Base-by-base conservation (phyloP, 2,113 vertebrate genomes). In the Chloropsis cyanopogon region DNA sequence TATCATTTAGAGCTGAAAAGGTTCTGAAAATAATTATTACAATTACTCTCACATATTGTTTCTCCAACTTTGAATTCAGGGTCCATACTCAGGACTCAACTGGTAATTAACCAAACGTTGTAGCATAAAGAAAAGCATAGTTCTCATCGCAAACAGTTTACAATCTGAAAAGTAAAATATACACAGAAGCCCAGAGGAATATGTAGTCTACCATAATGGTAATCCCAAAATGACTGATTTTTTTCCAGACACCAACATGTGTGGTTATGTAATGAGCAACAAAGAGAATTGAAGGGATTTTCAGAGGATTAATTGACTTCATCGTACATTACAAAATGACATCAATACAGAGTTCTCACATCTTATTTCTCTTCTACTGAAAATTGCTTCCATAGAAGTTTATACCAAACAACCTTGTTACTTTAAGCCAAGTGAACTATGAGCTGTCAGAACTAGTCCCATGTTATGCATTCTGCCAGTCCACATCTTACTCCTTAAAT, bases 331-430 rank as follows among this genome's bases (percentile, higher is more conserved):
- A 8, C 5, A 37, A 91, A 79, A 70, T 11, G 8, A 6, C 23
- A n/a, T 12, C 6, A 6, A 23, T 9, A 33, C 0, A 21, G 13
- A 39, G 9, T 12, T 35, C 18, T 71, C 5, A 23, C 17, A 57
- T 5, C 2, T 10, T 16, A 4, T 23, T 78, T 44, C 28, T 23
- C 7, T 33, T 54, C 6, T 44, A 26, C 4, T 41, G 41, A 28
- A 63, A 71, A 56, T 11, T 0, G 0, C 16, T 49, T 26, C n/a
- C 3, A 11, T 11, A 2, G 3, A 60, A n/a, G 1, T n/a, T 68
- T 21, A 23, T 7, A 41, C 14, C 7, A 33, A 21, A 6, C 9
- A 12, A 39, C 6, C 13, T 14, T 18, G 14, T 22, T 63, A n/a
- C 28, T 54, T 59, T 24, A 60, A 59, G 6, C 4, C 10, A 37